Evolutionary conservation across 2,113 vertebrate genomes (phyloP), one percentile per base, ranked within the genome.

Genomic region (Catharus minimus): DNA sequence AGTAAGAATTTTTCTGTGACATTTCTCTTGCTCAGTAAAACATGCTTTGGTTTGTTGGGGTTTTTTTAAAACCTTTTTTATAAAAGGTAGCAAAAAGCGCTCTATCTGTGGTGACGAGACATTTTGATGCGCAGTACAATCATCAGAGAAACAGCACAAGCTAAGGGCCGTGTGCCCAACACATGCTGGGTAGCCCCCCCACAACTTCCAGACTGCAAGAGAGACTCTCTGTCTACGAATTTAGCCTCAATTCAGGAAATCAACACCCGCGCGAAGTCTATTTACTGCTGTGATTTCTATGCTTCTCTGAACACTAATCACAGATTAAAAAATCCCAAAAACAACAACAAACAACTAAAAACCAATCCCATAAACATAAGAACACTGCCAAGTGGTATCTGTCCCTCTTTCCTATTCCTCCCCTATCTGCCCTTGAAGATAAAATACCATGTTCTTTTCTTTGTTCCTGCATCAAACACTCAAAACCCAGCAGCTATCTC

Each of bases 191-290:
- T 15, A 79, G 27, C 18, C 10, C 69, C 64, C 64, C 13, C 10
- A 17, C 47, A 64, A 2, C 27, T 64, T 78, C 39, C 49, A 89
- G 77, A 38, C 75, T 53, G 55, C 19, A 28, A 41, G 43, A 61
- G 46, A 61, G 33, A 49, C 16, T 28, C n/a, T 53, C 44, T 14
- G 15, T 20, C 16, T 30, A 4, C 0, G 3, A 75, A 62, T 43
- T 87, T 74, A 78, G 52, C 49, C 38, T 67, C 11, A n/a, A 56
- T 47, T 64, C 46, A 43, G 71, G 53, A 95, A 89, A 96, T 68
- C 36, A 68, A 67, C 49, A 49, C 20, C 67, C 55, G 33, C 11
- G 4, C 75, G 53, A 46, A 93, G 20, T 53, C 62, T 89, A 15
- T 75, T 89, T 88, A 69, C 52, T 73, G 72, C 80, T 77, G 38